Percentiles rank a stretch among this genome's conserved stretches.
Conservation (phyloP, 2,888 invertebrate genomes). For the Morinoia aosen region DNA sequence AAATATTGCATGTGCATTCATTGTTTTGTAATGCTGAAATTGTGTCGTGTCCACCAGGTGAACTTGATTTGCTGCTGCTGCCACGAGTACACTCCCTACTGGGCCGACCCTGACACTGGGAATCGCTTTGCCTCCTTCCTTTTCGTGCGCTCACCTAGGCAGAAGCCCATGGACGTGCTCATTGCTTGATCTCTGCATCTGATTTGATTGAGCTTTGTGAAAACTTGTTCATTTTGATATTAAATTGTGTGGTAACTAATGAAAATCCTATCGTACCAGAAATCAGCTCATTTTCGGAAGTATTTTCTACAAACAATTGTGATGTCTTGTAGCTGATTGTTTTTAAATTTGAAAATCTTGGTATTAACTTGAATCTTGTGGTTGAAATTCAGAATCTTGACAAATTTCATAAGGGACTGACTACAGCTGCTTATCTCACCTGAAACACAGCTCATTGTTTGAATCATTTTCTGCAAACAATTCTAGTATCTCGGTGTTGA, state of each 20-base stretch:
- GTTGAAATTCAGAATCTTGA: not conserved
- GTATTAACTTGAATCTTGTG: too few species aligned
- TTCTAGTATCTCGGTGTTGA: too few species aligned
- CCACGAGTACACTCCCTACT: constrained; percentile 64
- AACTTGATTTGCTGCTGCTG: constrained; percentile 67
- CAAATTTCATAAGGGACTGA: too few species aligned
- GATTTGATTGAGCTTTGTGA: not conserved
- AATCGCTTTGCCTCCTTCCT: constrained; percentile 66
- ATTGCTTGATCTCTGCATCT: not conserved
- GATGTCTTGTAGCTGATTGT: too few species aligned
- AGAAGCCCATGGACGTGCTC: constrained; percentile 65
- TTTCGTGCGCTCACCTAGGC: constrained; percentile 64
- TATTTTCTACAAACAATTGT: too few species aligned
- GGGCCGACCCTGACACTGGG: constrained; percentile 67
- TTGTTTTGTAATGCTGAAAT: not conserved
- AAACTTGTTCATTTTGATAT: not conserved
- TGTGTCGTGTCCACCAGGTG: constrained; percentile 53
- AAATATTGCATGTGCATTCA: not conserved
- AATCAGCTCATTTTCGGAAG: too few species aligned
- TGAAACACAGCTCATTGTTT: too few species aligned
- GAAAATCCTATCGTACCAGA: too few species aligned
- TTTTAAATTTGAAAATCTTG: too few species aligned
- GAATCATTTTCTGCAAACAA: too few species aligned
- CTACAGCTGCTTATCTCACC: too few species aligned
- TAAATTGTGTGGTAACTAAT: not conserved